A percentile compares a stretch with the other conserved stretches of the same genome.
phyloP scores from a whole-genome alignment of 2,113 vertebrate species.

The Corythoichthys haematopterus region DNA sequence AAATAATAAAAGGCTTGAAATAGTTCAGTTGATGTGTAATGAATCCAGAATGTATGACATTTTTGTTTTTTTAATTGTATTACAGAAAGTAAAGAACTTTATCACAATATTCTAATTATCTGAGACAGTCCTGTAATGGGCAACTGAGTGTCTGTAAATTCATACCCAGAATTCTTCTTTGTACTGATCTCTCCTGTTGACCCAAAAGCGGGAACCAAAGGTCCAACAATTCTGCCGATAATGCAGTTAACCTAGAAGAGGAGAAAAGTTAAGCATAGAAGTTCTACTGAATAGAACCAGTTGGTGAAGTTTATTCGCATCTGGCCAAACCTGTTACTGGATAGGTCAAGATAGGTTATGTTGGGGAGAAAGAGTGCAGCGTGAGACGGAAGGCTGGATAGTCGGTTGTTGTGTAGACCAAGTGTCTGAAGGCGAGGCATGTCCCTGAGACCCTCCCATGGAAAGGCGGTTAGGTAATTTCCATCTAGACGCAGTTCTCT shows the following conservation, averaged over 20 bases:
- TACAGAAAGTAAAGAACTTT: too few relatives aligned
- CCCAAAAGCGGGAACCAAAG: conserved; percentile 60
- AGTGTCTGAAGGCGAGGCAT: conserved; percentile 81
- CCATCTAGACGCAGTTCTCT: conserved; percentile 87
- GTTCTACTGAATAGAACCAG: background rate
- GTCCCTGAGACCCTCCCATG: conserved; percentile 85
- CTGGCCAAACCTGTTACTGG: conserved; percentile 80
- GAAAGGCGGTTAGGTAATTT: conserved; percentile 81
- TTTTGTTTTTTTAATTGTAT: too few relatives aligned
- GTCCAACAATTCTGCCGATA: conserved; percentile 57
- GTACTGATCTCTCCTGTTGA: conserved; percentile 18
- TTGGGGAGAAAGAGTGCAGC: conserved; percentile 77
- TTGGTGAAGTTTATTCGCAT: background rate
- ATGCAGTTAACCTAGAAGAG: conserved; percentile 44
- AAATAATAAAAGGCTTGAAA: too few relatives aligned
- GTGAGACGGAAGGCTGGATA: conserved; percentile 77
- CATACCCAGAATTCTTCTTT: conserved; percentile 55
- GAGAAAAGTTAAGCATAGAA: background rate
- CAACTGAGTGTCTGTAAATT: background rate
- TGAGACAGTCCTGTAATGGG: too few relatives aligned
- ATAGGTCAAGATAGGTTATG: conserved; percentile 86
- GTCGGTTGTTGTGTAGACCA: conserved; percentile 84
- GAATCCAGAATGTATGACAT: too few relatives aligned
- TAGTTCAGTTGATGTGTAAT: too few relatives aligned
- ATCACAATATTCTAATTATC: too few relatives aligned